Evolutionary conservation across 2,888 invertebrate genomes (phyloP).

Genomic region (Tachina lurida): DNA sequence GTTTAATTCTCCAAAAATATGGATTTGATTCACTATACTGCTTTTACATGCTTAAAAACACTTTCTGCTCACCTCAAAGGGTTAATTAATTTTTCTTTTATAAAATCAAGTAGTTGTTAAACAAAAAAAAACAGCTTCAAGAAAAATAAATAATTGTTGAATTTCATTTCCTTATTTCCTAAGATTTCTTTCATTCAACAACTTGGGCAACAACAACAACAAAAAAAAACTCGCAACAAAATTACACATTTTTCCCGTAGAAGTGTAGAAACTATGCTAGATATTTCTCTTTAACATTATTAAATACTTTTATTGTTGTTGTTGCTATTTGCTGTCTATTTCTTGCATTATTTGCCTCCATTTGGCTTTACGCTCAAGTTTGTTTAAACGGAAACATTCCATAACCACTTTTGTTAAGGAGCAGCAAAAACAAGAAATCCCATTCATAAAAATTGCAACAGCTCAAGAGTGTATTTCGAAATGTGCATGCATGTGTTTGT

Average conservation of each 20-base stretch:
- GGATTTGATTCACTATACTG: neutral
- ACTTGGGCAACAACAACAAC: neutral
- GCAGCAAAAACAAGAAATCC: slow-evolving; percentile 67
- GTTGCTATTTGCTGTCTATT: slow-evolving; percentile 28
- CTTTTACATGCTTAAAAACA: neutral
- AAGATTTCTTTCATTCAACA: slow-evolving; percentile 58
- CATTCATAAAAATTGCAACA: slow-evolving; percentile 71
- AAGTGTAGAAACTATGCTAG: slow-evolving; percentile 64
- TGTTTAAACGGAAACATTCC: slow-evolving; percentile 71
- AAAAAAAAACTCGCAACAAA: slow-evolving; percentile 34
- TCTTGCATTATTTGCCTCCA: slow-evolving; percentile 38
- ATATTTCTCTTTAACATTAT: slow-evolving; percentile 63
- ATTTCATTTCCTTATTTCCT: slow-evolving; percentile 69
- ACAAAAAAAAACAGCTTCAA: neutral
- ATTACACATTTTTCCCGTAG: slow-evolving; percentile 46
- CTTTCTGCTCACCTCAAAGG: neutral
- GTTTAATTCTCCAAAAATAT: neutral
- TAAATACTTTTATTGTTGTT: slow-evolving; percentile 33
- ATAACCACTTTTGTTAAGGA: slow-evolving; percentile 69
- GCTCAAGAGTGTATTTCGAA: neutral
- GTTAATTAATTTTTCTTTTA: slow-evolving; percentile 2
- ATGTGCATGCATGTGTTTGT: neutral
- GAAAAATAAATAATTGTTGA: slow-evolving; percentile 46
- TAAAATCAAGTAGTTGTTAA: neutral
- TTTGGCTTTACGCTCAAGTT: slow-evolving; percentile 65